A percentile compares a stretch with the other conserved stretches of the same genome.
Conservation (phyloP, 2,797 vertebrate genomes). For the Lates japonicus region DNA sequence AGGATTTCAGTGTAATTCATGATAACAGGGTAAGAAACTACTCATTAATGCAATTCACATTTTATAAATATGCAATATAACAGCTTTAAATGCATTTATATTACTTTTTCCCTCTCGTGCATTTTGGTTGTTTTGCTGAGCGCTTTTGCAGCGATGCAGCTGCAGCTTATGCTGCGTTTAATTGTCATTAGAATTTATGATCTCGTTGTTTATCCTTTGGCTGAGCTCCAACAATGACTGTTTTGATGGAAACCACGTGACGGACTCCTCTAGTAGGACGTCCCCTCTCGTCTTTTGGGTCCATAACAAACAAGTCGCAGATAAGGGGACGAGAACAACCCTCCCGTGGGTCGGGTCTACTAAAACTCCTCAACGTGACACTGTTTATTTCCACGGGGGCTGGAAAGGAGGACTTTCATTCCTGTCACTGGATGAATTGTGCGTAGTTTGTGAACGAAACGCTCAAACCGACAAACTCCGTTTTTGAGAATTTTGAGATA, state of each 20-base stretch:
- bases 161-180: conserved; percentile 3
- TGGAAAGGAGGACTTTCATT: conserved; percentile 16
- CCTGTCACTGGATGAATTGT: neutral
- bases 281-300: conserved; percentile 6
- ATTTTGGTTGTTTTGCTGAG: neutral
- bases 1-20: neutral
- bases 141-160: neutral
- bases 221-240: conserved; percentile 47
- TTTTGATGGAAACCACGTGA: conserved; percentile 78
- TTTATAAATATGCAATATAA: neutral
- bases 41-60: neutral
- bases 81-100: fast-evolving
- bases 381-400: conserved; percentile 33
- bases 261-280: conserved; percentile 37
- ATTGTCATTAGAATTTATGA: neutral
- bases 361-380: conserved; percentile 42
- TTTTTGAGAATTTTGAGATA: neutral
- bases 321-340: conserved; percentile 45
- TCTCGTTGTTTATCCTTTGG: conserved; percentile 26
- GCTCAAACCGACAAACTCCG: neutral
- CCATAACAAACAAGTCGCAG: conserved; percentile 75
- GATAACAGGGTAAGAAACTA: conserved; percentile 38
- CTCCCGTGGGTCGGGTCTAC: conserved; percentile 29
- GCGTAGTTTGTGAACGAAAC: neutral
- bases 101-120: neutral